Conservation (phyloP, 2,888 invertebrate species). For the Mythimna albipuncta region DNA sequence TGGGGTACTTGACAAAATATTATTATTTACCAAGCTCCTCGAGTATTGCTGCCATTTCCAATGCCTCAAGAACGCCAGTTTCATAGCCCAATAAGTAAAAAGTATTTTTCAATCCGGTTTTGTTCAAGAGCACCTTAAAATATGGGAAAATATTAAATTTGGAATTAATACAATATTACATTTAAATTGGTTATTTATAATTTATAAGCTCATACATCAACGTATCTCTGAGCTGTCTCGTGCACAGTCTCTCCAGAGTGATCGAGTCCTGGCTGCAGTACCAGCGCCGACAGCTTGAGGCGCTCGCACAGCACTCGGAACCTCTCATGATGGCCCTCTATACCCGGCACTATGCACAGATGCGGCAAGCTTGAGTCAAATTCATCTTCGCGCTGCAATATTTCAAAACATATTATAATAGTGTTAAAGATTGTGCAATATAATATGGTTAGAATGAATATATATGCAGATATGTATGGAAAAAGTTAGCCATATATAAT, state of each 20-base stretch:
- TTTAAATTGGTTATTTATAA: background rate
- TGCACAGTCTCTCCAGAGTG: slow-evolving; percentile 66
- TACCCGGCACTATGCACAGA: slow-evolving; percentile 73
- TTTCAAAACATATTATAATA: background rate
- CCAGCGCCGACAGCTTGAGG: slow-evolving; percentile 71
- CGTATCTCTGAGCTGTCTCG: slow-evolving; percentile 71
- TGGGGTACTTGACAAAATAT: background rate
- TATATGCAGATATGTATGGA: background rate
- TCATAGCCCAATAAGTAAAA: slow-evolving; percentile 80
- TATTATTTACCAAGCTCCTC: slow-evolving; percentile 72
- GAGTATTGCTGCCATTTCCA: slow-evolving; percentile 77
- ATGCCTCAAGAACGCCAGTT: slow-evolving; percentile 72
- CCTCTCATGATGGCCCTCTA: slow-evolving; percentile 73
- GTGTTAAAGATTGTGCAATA: too few species aligned
- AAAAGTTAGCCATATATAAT: background rate
- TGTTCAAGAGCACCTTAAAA: slow-evolving; percentile 48
- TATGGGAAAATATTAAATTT: background rate
- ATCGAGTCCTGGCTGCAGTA: slow-evolving; percentile 74
- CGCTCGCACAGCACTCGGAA: slow-evolving; percentile 71
- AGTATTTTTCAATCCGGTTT: slow-evolving; percentile 58
- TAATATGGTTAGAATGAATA: too few species aligned
- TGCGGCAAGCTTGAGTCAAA: slow-evolving; percentile 67
- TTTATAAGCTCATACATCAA: slow-evolving; percentile 62
- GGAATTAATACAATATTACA: background rate
- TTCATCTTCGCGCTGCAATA: slow-evolving; percentile 72